Evolutionary conservation across 2,797 vertebrate genomes (phyloP).

Genomic region (Urocyon cinereoargenteus): DNA sequence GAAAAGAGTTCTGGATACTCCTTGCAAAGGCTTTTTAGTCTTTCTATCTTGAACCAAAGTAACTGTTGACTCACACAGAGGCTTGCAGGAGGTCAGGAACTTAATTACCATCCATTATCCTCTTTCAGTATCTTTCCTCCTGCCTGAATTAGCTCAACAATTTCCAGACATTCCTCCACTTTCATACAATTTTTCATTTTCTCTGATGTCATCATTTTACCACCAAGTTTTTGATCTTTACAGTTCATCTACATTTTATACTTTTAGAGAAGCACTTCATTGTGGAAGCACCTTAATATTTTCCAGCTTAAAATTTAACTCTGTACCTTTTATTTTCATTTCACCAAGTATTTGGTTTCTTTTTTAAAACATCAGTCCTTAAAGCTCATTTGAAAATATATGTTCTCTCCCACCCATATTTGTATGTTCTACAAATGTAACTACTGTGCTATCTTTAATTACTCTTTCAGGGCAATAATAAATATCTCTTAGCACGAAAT

Average conservation of each 20-base stretch:
- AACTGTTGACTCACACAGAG: neutral
- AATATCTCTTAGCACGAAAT: neutral
- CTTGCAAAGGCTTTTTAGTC: neutral
- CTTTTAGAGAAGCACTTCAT: neutral
- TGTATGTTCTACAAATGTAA: neutral
- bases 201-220: constrained; percentile 5
- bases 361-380: constrained; percentile 5
- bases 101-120: constrained; percentile 6
- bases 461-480: neutral
- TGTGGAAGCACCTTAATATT: neutral
- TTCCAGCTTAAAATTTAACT: constrained; percentile 26
- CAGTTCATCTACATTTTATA: constrained; percentile 25
- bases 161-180: neutral
- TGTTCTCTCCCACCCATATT: neutral
- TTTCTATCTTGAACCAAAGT: neutral
- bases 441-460: neutral
- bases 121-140: neutral
- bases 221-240: constrained; percentile 41
- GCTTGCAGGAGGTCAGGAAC: neutral
- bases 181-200: constrained; percentile 3
- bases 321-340: neutral
- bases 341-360: neutral
- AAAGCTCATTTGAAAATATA: neutral
- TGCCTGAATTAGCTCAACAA: neutral
- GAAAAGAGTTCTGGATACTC: neutral